Base-by-base conservation (phyloP, 2,888 invertebrate genomes). In the Lasioglossum figueresi region DNA sequence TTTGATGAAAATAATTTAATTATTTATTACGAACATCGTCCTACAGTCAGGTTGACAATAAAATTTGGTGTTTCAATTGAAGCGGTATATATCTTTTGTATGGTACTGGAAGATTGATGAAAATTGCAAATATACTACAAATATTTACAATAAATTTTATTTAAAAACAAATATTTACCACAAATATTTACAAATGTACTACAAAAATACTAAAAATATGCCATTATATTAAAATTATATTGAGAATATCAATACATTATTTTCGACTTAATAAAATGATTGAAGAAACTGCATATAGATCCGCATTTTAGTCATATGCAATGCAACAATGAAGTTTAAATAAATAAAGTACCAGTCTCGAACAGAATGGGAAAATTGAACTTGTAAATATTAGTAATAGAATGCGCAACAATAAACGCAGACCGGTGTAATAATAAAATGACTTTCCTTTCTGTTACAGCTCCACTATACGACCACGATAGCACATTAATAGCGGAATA, bases 381-480 rank as follows among this genome's bases (percentile, higher is more conserved):
- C 23, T 34, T 23, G 37, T 23, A 37, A 68, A 68, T 37, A 10
- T 34, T 23, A 23, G 34, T 23, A 19, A 34, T 19, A 37, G 23
- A 37, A 68, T 12, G 68, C 23, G 34, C 37, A 68, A 40, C 45
- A 19, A n/a, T 45, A 14, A 16, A 45, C 34, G 48, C n/a, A 19
- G 12, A 14, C 16, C 34, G 16, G 48, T 68, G n/a, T 10, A 34
- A 76, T 74, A 82, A 72, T 80, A 77, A 85, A 73, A 71, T 12
- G 5, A 12, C 12, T 75, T 12, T 56, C 73, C 43, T 74, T 86
- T 88, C 76, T 84, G 87, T 93, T 95, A 70, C 93, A 95, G 95
- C 95, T 48, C 95, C 95, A 87, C 93, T 95, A 84, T 91, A 94
- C 88, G 95, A 95, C 76, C 93, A 94, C 75, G 93, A 95, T 89